These are phyloP conservation scores for Monarcha castaneiventris DNA, from an alignment of 2,113 vertebrate genomes.

Conservation along the genomic window DNA sequence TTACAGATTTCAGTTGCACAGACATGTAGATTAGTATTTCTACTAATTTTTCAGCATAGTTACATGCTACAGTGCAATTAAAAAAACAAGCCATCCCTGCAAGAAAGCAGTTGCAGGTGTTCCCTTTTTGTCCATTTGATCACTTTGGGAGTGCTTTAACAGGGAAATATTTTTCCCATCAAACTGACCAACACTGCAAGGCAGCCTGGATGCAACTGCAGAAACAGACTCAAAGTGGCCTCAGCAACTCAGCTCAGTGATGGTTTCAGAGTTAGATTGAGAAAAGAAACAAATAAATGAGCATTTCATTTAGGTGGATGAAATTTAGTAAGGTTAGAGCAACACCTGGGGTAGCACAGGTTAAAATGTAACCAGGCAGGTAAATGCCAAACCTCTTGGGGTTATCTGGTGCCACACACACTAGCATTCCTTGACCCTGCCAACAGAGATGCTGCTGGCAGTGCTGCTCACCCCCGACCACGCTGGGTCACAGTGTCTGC, in stretches of 20 bases:
- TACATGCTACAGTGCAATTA: background rate
- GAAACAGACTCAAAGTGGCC: background rate
- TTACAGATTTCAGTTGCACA: background rate
- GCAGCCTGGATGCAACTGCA: background rate
- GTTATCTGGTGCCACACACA: slow-evolving; percentile 70
- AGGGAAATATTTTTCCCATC: background rate
- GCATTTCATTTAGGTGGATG: background rate
- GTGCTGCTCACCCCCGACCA: slow-evolving; percentile 85
- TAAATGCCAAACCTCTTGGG: background rate
- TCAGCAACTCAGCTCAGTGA: background rate
- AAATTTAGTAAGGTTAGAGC: slow-evolving; percentile 63
- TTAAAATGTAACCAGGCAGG: slow-evolving; percentile 7
- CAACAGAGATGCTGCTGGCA: slow-evolving; percentile 21
- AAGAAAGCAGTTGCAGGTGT: background rate
- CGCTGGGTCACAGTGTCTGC: slow-evolving; percentile 82
- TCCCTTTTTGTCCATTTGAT: background rate
- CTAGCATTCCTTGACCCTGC: slow-evolving; percentile 61
- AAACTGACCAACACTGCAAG: background rate
- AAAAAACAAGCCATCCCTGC: background rate
- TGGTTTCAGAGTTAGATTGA: background rate
- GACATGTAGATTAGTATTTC: background rate
- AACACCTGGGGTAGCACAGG: slow-evolving; percentile 24
- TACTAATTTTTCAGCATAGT: background rate
- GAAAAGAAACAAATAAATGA: background rate
- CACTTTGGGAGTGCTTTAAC: background rate